Evolutionary conservation across 2,113 vertebrate genomes (phyloP).

Genomic region (Uropsilus gracilis): DNA sequence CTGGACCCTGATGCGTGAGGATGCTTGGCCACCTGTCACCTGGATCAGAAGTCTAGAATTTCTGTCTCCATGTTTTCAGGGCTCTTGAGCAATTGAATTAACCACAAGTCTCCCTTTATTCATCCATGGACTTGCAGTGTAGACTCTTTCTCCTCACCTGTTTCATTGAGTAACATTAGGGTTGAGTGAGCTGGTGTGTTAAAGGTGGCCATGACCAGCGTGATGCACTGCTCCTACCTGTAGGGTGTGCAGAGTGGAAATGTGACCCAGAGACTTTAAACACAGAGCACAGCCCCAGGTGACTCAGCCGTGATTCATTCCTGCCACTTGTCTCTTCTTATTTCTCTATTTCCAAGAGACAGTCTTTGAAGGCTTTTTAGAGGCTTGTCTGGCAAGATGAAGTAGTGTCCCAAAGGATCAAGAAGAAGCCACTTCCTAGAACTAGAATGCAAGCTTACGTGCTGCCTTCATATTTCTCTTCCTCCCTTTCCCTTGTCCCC

Average conservation of each 20-base stretch:
- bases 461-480: background rate
- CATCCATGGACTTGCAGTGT: fast-evolving
- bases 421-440: conserved; percentile 31
- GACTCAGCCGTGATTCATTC: conserved; percentile 14
- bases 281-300: background rate
- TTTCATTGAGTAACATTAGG: background rate
- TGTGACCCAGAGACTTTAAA: background rate
- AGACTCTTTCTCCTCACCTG: fast-evolving
- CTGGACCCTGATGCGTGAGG: background rate
- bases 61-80: background rate
- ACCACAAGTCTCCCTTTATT: background rate
- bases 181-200: background rate
- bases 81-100: background rate
- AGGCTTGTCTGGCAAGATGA: conserved; percentile 49
- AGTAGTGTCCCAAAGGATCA: conserved; percentile 22
- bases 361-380: conserved; percentile 33
- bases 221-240: background rate
- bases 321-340: background rate
- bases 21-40: background rate
- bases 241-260: background rate
- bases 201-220: background rate
- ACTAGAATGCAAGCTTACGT: background rate
- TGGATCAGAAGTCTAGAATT: background rate
- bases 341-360: conserved; percentile 43
- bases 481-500: background rate